Conservation (phyloP, 2,797 vertebrate genomes). For the Sparus aurata region DNA sequence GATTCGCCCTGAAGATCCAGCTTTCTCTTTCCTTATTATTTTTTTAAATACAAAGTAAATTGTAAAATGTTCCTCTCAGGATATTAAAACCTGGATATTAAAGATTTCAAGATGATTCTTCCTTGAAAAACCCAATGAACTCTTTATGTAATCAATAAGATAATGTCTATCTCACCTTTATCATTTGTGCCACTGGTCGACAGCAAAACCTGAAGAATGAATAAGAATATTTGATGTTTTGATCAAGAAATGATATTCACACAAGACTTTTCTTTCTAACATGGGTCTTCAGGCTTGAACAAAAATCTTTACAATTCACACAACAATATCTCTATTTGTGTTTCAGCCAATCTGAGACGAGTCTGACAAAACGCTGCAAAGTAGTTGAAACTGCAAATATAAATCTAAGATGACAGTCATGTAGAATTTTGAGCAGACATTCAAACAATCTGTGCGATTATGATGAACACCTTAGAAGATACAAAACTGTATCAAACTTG, state of each 20-base stretch:
- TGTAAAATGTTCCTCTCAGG: not conserved
- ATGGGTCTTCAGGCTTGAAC: too few species aligned
- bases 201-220: slow-evolving; percentile 32
- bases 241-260: not conserved
- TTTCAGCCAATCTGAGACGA: not conserved
- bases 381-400: not conserved
- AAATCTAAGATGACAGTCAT: not conserved
- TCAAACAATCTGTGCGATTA: not conserved
- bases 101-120: not conserved
- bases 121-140: not conserved
- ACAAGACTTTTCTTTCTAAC: not conserved
- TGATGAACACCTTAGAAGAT: not conserved
- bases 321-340: not conserved
- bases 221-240: not conserved
- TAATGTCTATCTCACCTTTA: slow-evolving; percentile 17
- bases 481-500: not conserved
- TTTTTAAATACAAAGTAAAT: not conserved
- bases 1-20: accelerated
- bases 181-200: slow-evolving; percentile 1
- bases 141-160: not conserved
- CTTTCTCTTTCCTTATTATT: slow-evolving; percentile 32
- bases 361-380: too few species aligned
- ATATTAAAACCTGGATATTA: too few species aligned
- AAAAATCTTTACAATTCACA: not conserved
- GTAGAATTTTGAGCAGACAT: not conserved